Conservation (phyloP, 2,797 vertebrate genomes). For the Squalus acanthias region DNA sequence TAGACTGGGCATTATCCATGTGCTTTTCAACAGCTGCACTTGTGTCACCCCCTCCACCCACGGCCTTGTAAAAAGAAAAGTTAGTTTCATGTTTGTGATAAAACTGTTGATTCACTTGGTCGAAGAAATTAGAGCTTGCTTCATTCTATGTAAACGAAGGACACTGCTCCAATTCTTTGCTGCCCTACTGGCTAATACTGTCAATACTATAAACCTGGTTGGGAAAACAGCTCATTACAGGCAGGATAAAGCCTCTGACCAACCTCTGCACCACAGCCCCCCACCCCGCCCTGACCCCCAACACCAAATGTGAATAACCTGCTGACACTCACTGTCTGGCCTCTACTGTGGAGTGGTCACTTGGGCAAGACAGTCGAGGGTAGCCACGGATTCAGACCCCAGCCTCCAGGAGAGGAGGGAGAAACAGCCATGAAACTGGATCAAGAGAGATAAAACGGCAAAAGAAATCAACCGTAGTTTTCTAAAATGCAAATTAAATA, state of each 20-base stretch:
- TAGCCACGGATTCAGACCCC: background rate
- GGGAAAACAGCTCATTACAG: too few species aligned
- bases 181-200: background rate
- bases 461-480: background rate
- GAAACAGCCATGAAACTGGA: background rate
- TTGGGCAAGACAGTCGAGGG: background rate
- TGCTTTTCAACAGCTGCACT: background rate
- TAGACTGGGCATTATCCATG: background rate
- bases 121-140: background rate
- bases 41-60: too few species aligned
- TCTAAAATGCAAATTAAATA: constrained; percentile 3
- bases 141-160: background rate
- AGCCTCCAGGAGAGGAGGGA: background rate
- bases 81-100: background rate
- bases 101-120: background rate
- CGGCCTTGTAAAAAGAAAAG: background rate
- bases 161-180: background rate
- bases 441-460: background rate
- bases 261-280: background rate
- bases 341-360: background rate
- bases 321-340: background rate
- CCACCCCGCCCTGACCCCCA: background rate
- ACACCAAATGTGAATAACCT: background rate
- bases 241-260: background rate
- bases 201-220: background rate